Percentiles rank a stretch among this genome's conserved stretches.
These are phyloP conservation scores for Daphoenositta chrysoptera DNA, from an alignment of 2,113 vertebrate species.

Conservation along the genomic window DNA sequence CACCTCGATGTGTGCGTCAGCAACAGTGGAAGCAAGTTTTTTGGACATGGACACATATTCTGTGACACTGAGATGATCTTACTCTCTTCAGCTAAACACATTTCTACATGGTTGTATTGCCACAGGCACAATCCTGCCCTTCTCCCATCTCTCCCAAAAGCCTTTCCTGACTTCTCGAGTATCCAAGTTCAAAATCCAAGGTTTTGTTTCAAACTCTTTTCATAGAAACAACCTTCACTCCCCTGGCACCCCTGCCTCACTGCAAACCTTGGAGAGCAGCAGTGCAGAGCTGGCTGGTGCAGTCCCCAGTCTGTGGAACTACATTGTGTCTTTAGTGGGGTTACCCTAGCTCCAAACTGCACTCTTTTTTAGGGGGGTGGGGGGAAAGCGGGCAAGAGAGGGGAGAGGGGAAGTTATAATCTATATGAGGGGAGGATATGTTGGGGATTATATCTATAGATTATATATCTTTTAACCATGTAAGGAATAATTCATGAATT, in stretches of 20 bases:
- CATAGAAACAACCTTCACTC: neutral
- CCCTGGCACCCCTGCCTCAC: neutral
- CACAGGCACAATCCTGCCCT: neutral
- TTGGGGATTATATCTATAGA: neutral
- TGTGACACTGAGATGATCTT: neutral
- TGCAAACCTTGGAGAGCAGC: neutral
- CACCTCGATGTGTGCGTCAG: accelerated
- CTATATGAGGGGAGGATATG: neutral
- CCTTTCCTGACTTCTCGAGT: neutral
- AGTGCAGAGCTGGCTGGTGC: neutral
- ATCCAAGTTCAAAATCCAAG: neutral
- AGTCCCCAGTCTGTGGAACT: neutral
- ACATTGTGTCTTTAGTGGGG: neutral
- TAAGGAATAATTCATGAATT: neutral
- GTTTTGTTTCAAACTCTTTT: neutral
- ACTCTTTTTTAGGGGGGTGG: neutral
- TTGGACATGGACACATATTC: neutral
- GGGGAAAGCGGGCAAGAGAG: neutral
- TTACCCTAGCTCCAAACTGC: neutral
- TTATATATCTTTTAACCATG: neutral
- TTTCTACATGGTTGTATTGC: neutral
- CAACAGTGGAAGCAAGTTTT: neutral
- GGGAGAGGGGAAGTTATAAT: neutral
- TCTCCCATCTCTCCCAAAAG: neutral
- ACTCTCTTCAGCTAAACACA: neutral